phyloP scores from a whole-genome alignment of 1,140 invertebrate genomes.

The Danaus plexippus region DNA sequence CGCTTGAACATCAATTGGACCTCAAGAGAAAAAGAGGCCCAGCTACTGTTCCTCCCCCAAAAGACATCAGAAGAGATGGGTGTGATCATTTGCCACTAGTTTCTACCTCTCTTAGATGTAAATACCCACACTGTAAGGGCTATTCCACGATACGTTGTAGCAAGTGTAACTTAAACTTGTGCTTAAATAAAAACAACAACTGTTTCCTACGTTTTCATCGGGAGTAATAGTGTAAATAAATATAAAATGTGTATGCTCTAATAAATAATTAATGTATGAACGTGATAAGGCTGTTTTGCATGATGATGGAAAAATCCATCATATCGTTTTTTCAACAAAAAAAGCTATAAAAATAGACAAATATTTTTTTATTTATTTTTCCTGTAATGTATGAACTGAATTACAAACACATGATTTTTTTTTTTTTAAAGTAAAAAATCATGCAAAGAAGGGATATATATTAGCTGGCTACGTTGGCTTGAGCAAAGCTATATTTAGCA shows the following conservation, averaged over 20 bases:
- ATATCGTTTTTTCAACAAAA: constrained; percentile 17
- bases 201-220: constrained; percentile 7
- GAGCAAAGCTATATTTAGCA: background rate
- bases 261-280: constrained; percentile 12
- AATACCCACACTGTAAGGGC: constrained; percentile 10
- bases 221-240: constrained; percentile 8
- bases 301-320: constrained; percentile 11
- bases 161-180: constrained; percentile 9
- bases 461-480: no score
- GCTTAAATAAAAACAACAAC: constrained; percentile 14
- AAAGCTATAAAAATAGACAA: no score
- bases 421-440: no score
- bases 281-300: constrained; percentile 10
- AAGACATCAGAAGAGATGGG: constrained; percentile 8
- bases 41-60: constrained; percentile 3
- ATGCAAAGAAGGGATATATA: no score
- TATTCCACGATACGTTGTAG: constrained; percentile 11
- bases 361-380: no score
- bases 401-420: no score
- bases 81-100: constrained; percentile 6
- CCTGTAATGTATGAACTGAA: no score
- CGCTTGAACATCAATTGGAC: constrained; percentile 9
- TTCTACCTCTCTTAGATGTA: constrained; percentile 10
- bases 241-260: constrained; percentile 13
- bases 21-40: constrained; percentile 10